Evolutionary conservation across 1,140 invertebrate species (phyloP).

Genomic region (Limonius californicus): DNA sequence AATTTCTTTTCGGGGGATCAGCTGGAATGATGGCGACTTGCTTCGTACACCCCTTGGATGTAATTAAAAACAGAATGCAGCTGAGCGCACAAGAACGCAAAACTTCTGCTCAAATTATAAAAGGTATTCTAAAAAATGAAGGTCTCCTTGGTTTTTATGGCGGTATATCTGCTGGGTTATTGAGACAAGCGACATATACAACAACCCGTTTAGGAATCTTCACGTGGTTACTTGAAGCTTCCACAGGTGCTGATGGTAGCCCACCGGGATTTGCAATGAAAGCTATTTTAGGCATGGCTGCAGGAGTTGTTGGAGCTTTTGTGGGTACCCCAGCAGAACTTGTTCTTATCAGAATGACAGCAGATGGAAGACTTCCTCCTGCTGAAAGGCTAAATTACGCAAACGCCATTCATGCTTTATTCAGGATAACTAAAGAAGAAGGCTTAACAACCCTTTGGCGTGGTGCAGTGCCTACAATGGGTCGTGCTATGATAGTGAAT

Average conservation of each 20-base stretch:
- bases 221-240: conserved; percentile 84
- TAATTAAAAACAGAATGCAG: conserved; percentile 99
- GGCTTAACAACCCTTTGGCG: conserved; percentile 87
- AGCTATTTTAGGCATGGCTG: conserved; percentile 72
- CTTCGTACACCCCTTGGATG: conserved; percentile 96
- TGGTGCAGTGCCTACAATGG: conserved; percentile 77
- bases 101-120: conserved; percentile 68
- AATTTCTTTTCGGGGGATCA: conserved; percentile 60
- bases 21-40: conserved; percentile 92
- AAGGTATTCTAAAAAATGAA: conserved; percentile 78
- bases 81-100: conserved; percentile 77
- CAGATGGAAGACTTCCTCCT: conserved; percentile 85
- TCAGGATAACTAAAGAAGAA: conserved; percentile 86
- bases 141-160: conserved; percentile 85
- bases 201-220: conserved; percentile 95
- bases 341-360: conserved; percentile 91
- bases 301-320: conserved; percentile 81
- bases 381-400: conserved; percentile 90
- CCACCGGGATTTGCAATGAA: conserved; percentile 64
- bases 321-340: conserved; percentile 92
- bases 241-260: conserved; percentile 61
- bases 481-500: conserved; percentile 93
- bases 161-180: conserved; percentile 82
- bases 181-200: conserved; percentile 97
- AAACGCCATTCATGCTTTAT: conserved; percentile 87